Base-by-base conservation (phyloP, 2,797 vertebrate species). In the Siniperca scherzeri region DNA sequence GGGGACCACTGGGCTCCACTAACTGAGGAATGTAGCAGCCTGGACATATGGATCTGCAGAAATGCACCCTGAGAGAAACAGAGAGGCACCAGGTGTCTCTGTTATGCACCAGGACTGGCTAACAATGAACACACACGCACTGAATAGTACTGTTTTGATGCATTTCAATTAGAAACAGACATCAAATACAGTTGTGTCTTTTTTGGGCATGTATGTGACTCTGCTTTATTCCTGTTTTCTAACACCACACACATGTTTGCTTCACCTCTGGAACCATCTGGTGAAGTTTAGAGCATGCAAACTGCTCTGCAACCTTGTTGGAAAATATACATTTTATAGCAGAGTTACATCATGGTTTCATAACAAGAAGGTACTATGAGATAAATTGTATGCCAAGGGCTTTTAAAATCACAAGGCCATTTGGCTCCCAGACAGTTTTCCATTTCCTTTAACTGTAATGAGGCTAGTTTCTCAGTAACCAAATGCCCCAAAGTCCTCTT, bases 321-420 rank as follows among this genome's bases (percentile, higher is more conserved):
- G 92, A 93, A 93, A 93, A 88, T 92, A 85, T 93, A 93, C 91
- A 89, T 92, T 93, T 95, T 93, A 94, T 88, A 88, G 88, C 38
- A 71, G 83, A 30, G 83, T 94, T 92, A 93, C 93, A 81, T 94
- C 94, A 94, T 81, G 82, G 77, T 70, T 87, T 83, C 78, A 89
- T 88, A 90, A 92, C 85, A 91, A 92, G 78, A 92, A 90, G 92
- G 91, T 92, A 94, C 87, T 84, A 89, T 86, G 88, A 91, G 92
- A 92, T 92, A 88, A 85, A 87, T 68, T 82, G 78, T 81, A 82
- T 88, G 91, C 94, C 90, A 94, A 74, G 74, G 82, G 88, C 91
- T 88, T 88, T 93, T 91, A 94, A 92, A 95, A 90, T 93, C 91
- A 92, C 87, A 89, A 86, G 87, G 92, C 87, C 80, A 71, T 91